Percentiles rank a stretch among this genome's conserved stretches.
Conservation (phyloP, 1,140 invertebrate genomes). For the Papilio dardanus region DNA sequence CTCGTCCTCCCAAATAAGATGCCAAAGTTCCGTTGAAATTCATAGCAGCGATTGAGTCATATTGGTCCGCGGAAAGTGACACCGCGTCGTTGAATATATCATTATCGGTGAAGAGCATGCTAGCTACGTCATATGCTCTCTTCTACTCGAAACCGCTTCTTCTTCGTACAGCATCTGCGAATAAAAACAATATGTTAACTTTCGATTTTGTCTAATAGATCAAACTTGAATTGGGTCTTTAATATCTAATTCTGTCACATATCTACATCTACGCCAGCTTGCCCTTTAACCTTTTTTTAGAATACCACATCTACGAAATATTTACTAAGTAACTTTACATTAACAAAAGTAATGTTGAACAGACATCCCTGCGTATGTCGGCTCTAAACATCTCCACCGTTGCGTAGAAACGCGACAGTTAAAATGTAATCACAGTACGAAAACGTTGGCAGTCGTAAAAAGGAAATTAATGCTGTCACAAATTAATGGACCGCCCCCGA, state of each 20-base stretch:
- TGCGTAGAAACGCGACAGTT: slow-evolving; percentile 37
- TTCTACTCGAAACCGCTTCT: not conserved
- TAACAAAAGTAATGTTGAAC: not conserved
- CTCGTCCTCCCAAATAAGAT: slow-evolving; percentile 54
- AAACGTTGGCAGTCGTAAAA: slow-evolving; percentile 61
- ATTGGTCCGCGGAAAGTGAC: slow-evolving; percentile 42
- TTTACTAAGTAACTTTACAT: not conserved
- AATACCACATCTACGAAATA: too few species aligned
- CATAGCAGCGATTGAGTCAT: slow-evolving; percentile 60
- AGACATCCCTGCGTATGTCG: not conserved
- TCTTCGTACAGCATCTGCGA: slow-evolving; percentile 70
- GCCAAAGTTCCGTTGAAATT: slow-evolving; percentile 58
- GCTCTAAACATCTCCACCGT: not conserved
- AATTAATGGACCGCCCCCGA: slow-evolving; percentile 52
- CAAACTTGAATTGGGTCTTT: too few species aligned
- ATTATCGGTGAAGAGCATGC: slow-evolving; percentile 52
- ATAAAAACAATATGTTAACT: slow-evolving; percentile 46
- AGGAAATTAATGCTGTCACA: slow-evolving; percentile 58
- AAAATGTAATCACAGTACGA: slow-evolving; percentile 50
- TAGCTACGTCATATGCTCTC: slow-evolving; percentile 40
- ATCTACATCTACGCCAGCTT: too few species aligned
- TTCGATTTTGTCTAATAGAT: too few species aligned
- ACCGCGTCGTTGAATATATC: slow-evolving; percentile 43
- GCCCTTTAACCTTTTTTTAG: too few species aligned
- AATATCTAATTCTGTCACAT: too few species aligned